Conservation (phyloP, 2,113 vertebrate species). For the Dasyornis broadbenti region DNA sequence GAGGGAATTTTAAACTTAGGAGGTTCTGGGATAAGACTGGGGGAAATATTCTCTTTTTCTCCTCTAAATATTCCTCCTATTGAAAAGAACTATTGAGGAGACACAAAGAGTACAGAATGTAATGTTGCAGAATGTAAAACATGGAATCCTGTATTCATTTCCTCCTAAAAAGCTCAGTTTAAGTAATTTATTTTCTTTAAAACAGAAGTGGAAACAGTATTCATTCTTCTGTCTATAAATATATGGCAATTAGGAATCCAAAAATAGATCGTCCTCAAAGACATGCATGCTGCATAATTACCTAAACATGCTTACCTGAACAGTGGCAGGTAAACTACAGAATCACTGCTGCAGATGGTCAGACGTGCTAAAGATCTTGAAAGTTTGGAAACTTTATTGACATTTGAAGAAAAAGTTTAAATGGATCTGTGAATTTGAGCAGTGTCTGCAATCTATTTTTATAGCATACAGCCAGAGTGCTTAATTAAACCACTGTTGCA, state of each 20-base stretch:
- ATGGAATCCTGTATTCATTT: background rate
- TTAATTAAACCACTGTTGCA: background rate
- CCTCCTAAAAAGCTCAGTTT: background rate
- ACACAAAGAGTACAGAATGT: background rate
- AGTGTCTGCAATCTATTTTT: background rate
- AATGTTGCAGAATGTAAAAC: background rate
- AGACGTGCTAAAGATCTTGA: background rate
- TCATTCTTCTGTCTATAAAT: background rate
- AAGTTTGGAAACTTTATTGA: background rate
- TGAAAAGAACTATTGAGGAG: background rate
- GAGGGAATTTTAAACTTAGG: background rate
- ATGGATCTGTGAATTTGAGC: background rate
- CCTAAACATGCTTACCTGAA: background rate
- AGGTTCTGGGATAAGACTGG: background rate
- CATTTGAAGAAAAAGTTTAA: background rate
- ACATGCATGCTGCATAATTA: fast-evolving
- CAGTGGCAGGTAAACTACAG: background rate
- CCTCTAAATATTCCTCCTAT: background rate
- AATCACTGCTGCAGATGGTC: background rate
- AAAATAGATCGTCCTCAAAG: background rate
- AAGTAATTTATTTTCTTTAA: background rate
- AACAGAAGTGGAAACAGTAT: background rate
- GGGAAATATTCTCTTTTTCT: fast-evolving
- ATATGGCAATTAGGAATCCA: background rate
- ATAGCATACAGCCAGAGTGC: background rate